Base-by-base conservation (phyloP, 2,888 invertebrate species). In the Protonemura montana region DNA sequence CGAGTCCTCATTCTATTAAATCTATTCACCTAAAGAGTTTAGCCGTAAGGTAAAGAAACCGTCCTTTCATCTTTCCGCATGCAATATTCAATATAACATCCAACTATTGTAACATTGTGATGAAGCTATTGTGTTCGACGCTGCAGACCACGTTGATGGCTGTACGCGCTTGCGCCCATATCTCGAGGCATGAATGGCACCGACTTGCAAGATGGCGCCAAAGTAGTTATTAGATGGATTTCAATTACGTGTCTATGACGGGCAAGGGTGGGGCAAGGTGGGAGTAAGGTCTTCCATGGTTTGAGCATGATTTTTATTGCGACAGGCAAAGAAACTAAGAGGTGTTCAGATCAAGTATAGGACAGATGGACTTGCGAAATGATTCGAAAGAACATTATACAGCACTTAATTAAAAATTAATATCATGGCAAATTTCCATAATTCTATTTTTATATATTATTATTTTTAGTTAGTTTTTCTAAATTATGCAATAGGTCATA, bases 51-150 rank as follows among this genome's bases (percentile, higher is more conserved):
- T 81, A 81, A 30, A 81, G 29, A 81, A 81, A 28, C 30, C 30
- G 28, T 81, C 30, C 81, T 81, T 81, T 81, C 81, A 81, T 81
- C 81, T 30, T 29, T 28, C 81, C 81, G 81, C 81, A 28, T 30
- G 81, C 26, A 81, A 81, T 81, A 81, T 81, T 81, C 81, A 81
- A 81, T 81, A 28, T 35, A 35, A 35, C 30, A 78, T 78, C 59
- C 6, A n/a, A 1, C 78, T 78, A 78, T 78, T 78, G 78, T 78
- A 59, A 59, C 59, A 21, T 59, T 59, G 59, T 59, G 59, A 59
- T 59, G 59, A 59, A 59, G 59, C 59, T 59, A 59, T 59, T 59
- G 59, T 59, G 59, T 21, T 41, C n/a, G 10, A 10, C 59, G 59
- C 59, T 59, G 59, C 59, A 21, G 59, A 21, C 16, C 59, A 21